Evolutionary conservation across 2,113 vertebrate genomes (phyloP).

Genomic region (Zingel zingel): DNA sequence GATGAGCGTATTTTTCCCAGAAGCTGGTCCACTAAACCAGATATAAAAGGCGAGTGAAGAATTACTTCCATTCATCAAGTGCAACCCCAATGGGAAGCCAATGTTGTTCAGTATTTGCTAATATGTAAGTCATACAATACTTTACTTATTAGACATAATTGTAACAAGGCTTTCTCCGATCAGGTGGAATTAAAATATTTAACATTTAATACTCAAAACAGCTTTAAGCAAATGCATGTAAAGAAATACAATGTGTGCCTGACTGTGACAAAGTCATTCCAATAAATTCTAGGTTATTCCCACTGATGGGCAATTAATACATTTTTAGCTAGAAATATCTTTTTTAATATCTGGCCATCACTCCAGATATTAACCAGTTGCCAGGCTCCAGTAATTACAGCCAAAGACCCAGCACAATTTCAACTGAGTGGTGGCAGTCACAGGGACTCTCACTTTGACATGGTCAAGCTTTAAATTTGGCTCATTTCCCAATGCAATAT

Average conservation of each 20-base stretch:
- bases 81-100: not conserved
- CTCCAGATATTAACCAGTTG: conserved; percentile 47
- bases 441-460: conserved; percentile 58
- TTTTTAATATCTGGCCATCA: conserved; percentile 37
- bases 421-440: conserved; percentile 62
- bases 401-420: conserved; percentile 56
- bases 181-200: not conserved
- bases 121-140: not conserved
- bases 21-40: not conserved
- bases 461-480: conserved; percentile 65
- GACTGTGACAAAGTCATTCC: conserved; percentile 14
- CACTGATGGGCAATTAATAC: conserved; percentile 33
- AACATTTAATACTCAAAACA: not conserved
- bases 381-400: conserved; percentile 55
- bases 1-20: not conserved
- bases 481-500: conserved; percentile 66
- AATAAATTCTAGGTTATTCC: conserved; percentile 25
- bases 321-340: conserved; percentile 1
- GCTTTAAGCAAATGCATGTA: not conserved
- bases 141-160: not conserved
- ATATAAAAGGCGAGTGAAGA: not conserved
- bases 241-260: not conserved
- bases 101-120: not conserved
- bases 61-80: not conserved
- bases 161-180: not conserved